These are phyloP conservation scores for Phasia obesa DNA, from an alignment of 2,888 invertebrate species.

Conservation along the genomic window DNA sequence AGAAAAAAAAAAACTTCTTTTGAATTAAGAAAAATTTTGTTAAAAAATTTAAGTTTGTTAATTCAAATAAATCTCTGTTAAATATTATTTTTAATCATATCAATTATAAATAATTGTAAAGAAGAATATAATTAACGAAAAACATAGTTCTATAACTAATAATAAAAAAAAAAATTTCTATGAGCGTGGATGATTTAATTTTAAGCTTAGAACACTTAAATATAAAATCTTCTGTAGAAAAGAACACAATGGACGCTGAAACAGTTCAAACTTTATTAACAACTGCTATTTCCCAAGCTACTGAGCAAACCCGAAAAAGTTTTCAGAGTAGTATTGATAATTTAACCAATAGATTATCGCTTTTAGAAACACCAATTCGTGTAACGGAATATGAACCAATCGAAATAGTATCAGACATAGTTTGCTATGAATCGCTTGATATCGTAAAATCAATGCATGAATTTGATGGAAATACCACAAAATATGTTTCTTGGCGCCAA, in stretches of 20 bases:
- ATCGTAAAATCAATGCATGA: conserved; percentile 44
- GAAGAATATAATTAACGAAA: too few relatives aligned
- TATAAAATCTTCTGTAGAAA: neutral
- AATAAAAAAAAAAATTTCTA: too few relatives aligned
- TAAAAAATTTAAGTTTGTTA: too few relatives aligned
- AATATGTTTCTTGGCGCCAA: conserved; percentile 57
- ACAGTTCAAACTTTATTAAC: conserved; percentile 20
- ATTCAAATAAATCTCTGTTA: too few relatives aligned
- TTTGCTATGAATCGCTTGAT: conserved; percentile 20
- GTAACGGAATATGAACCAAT: conserved; percentile 1
- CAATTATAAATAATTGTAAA: too few relatives aligned
- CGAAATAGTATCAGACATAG: neutral
- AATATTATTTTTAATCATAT: too few relatives aligned
- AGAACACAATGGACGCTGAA: conserved; percentile 18
- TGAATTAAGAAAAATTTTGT: too few relatives aligned
- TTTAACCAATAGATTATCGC: conserved; percentile 37
- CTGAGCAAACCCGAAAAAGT: neutral
- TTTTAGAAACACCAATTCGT: conserved; percentile 8
- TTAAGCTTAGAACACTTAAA: conserved; percentile 14
- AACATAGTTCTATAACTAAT: too few relatives aligned
- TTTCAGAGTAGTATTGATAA: conserved; percentile 29
- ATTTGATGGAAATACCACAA: conserved; percentile 36
- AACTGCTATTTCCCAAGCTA: conserved; percentile 32
- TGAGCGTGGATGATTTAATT: too few relatives aligned
- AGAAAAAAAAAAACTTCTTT: too few relatives aligned